A percentile compares a stretch with the other conserved stretches of the same genome.
These are phyloP conservation scores for Sebastolobus alascanus DNA, from an alignment of 2,797 vertebrate genomes.

Conservation along the genomic window DNA sequence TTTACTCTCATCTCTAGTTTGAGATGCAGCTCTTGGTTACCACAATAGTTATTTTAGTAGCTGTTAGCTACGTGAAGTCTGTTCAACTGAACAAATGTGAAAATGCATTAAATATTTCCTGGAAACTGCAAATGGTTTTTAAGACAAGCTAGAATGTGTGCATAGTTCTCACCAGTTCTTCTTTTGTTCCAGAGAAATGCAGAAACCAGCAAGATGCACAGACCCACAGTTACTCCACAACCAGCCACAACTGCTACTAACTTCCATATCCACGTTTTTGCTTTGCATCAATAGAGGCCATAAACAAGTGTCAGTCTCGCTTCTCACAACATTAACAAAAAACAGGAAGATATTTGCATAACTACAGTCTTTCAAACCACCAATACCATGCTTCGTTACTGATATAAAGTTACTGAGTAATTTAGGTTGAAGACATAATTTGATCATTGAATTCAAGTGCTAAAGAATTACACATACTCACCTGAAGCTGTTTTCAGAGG, in stretches of 20 bases:
- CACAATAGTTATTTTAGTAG: not conserved
- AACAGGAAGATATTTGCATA: too few species aligned
- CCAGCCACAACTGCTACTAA: not conserved
- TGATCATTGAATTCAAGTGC: not conserved
- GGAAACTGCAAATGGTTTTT: not conserved
- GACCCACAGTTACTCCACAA: constrained; percentile 28
- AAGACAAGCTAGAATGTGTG: too few species aligned
- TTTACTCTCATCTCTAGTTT: not conserved
- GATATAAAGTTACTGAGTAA: not conserved
- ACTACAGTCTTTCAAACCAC: not conserved
- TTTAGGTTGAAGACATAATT: not conserved
- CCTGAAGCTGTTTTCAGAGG: not conserved
- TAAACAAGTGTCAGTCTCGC: not conserved
- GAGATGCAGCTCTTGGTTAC: not conserved
- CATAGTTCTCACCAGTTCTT: constrained; percentile 35
- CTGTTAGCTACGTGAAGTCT: not conserved
- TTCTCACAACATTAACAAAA: not conserved
- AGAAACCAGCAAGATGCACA: constrained; percentile 1
- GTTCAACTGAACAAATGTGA: not conserved
- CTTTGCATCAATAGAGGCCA: not conserved
- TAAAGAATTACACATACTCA: not conserved
- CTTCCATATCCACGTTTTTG: not conserved
- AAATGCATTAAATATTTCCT: not conserved
- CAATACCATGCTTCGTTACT: not conserved
- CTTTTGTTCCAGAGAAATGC: not conserved